Evolutionary conservation across 2,113 vertebrate species (phyloP).

Genomic region (Lota lota): DNA sequence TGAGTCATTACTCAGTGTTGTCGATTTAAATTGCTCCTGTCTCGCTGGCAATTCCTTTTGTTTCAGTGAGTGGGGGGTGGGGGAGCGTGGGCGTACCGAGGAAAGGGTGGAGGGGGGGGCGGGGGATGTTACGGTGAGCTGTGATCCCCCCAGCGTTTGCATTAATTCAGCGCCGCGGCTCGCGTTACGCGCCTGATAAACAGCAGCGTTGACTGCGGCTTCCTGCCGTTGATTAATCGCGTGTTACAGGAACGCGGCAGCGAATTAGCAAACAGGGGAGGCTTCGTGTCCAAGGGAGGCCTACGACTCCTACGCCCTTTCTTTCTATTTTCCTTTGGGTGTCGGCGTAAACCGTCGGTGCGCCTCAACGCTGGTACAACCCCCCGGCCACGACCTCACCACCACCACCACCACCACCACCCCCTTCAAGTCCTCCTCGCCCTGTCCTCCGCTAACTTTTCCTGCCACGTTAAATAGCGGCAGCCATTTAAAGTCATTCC

Average conservation of each 20-base stretch:
- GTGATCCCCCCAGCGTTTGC: conserved; percentile 61
- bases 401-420: conserved; percentile 34
- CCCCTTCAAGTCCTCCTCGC: conserved; percentile 8
- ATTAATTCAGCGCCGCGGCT: conserved; percentile 62
- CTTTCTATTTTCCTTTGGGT: background rate
- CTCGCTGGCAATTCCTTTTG: conserved; percentile 66
- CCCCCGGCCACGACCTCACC: conserved; percentile 9
- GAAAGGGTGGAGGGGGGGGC: background rate
- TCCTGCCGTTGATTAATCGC: conserved; percentile 73
- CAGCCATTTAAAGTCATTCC: conserved; percentile 81
- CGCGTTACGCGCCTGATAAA: conserved; percentile 64
- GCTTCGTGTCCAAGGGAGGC: conserved; percentile 38
- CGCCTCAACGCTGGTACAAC: conserved; percentile 23
- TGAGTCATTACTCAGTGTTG: conserved; percentile 71
- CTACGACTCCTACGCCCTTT: background rate
- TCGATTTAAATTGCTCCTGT: conserved; percentile 69
- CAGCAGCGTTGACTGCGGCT: conserved; percentile 53
- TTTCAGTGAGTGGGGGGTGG: conserved; percentile 29
- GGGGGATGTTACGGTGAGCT: conserved; percentile 43
- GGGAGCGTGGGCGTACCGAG: conserved; percentile 17
- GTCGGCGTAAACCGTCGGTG: conserved; percentile 27
- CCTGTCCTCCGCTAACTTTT: conserved; percentile 39
- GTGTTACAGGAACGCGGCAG: conserved; percentile 70
- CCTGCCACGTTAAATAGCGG: conserved; percentile 24
- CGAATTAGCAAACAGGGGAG: conserved; percentile 67